phyloP scores from a whole-genome alignment of 2,888 invertebrate species.

The Microchrysa polita region DNA sequence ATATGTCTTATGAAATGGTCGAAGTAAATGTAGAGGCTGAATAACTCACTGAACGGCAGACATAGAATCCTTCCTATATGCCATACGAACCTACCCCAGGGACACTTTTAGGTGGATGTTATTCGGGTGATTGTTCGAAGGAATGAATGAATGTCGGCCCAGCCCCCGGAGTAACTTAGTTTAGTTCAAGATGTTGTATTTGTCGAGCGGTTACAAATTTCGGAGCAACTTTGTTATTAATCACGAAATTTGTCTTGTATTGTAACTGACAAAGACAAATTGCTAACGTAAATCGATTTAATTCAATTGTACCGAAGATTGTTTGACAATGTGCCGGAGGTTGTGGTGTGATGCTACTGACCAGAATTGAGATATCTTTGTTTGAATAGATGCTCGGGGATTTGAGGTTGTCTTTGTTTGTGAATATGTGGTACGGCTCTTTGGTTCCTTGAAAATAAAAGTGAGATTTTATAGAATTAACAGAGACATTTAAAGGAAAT shows the following conservation, averaged over 20 bases:
- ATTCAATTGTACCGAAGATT: not conserved
- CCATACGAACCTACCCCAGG: not conserved
- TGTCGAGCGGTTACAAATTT: conserved; percentile 22
- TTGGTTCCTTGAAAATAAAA: too few species aligned
- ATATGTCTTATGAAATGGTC: too few species aligned
- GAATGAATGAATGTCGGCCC: conserved; percentile 16
- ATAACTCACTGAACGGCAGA: not conserved
- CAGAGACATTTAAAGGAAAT: too few species aligned
- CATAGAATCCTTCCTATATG: conserved; percentile 16
- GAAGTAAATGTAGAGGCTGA: not conserved
- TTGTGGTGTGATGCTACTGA: too few species aligned
- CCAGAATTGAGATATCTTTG: too few species aligned
- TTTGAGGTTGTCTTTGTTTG: too few species aligned
- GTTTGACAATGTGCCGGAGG: too few species aligned
- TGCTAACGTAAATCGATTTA: not conserved
- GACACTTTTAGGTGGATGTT: conserved; percentile 22
- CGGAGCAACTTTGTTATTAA: conserved; percentile 18
- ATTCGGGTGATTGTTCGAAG: conserved; percentile 11
- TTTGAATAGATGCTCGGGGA: too few species aligned
- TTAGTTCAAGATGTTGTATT: not conserved
- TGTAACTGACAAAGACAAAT: conserved; percentile 18
- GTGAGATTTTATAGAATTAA: too few species aligned
- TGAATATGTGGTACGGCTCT: too few species aligned
- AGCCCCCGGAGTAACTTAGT: conserved; percentile 10
- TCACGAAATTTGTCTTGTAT: conserved; percentile 6